phyloP scores from a whole-genome alignment of 1,140 invertebrate genomes.

The Drosophila punjabiensis region DNA sequence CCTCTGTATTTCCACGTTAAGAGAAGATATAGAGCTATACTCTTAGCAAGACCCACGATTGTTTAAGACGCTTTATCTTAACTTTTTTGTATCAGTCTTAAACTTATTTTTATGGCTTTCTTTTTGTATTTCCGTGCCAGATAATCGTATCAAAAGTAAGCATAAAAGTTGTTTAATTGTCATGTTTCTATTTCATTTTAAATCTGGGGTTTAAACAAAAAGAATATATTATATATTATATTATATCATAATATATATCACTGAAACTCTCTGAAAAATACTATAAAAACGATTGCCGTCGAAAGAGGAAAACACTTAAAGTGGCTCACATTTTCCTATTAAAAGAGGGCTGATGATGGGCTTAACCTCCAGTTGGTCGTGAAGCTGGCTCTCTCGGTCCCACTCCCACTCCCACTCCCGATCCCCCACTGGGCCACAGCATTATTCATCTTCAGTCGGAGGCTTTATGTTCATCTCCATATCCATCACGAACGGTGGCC shows the following conservation, averaged over 20 bases:
- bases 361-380: conserved; percentile 16
- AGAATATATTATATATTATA: background rate
- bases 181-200: background rate
- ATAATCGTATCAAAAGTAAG: background rate
- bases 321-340: conserved; percentile 13
- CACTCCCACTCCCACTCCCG: conserved; percentile 2
- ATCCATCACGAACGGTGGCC: conserved; percentile 10
- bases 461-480: conserved; percentile 20
- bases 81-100: background rate
- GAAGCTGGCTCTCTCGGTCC: background rate
- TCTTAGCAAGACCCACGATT: background rate
- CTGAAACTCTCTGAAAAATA: background rate
- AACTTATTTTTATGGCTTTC: background rate
- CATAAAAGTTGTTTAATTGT: background rate
- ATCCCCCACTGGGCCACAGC: conserved; percentile 11
- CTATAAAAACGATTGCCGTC: background rate
- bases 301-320: background rate
- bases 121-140: conserved; percentile 4
- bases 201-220: background rate
- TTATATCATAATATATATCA: background rate
- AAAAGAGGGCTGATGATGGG: conserved; percentile 15
- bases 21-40: background rate
- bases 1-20: background rate
- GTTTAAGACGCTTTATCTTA: background rate
- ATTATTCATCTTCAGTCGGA: conserved; percentile 18